Base-by-base conservation (phyloP, 2,797 vertebrate genomes). In the Prionace glauca region DNA sequence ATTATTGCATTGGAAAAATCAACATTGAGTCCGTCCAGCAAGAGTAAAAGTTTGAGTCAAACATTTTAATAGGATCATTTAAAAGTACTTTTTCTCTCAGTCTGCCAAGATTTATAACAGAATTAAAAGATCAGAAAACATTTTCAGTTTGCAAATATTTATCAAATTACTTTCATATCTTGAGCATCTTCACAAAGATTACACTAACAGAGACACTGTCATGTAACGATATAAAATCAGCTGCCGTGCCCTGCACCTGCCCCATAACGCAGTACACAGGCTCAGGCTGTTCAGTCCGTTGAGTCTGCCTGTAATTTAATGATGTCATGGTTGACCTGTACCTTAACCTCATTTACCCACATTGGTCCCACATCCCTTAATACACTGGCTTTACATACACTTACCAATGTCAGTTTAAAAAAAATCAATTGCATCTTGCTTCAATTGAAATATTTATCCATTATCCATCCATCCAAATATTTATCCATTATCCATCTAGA, bases 71-170 rank as follows among this genome's bases (percentile, higher is more conserved):
- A 26, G 60, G 7, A n/a, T 67, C 32, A 67, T 91, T 36, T 91
- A 32, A 36, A 67, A 91, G 65, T 65, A 90, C 0, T 62, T 62
- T 45, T 45, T 20, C 36, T 11, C 65, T 92, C 62, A 69, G 8
- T 69, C 22, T 69, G 90, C n/a, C 20, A 12, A 41, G 62, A 92
- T 92, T 69, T 69, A 41, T 92, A 91, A 32, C 10, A 56, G 1
- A 92, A 92, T 50, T 92, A 67, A 92, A 92, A 67, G 56, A n/a
- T 60, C 22, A 92, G 16, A 41, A 92, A 92, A 41, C 36, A 69
- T n/a, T 18, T 56, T 56, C 29, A 16, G 81, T 18, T 22, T 20
- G 41, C 56, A 12, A 60, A 90, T 62, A 60, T 90, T 26, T 18
- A 32, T 60, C 56, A 16, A 90, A 62, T 7, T 90, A 14, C 0